These are phyloP conservation scores for Ophioninae sp. DNA, from an alignment of 2,888 invertebrate genomes.

Conservation along the genomic window DNA sequence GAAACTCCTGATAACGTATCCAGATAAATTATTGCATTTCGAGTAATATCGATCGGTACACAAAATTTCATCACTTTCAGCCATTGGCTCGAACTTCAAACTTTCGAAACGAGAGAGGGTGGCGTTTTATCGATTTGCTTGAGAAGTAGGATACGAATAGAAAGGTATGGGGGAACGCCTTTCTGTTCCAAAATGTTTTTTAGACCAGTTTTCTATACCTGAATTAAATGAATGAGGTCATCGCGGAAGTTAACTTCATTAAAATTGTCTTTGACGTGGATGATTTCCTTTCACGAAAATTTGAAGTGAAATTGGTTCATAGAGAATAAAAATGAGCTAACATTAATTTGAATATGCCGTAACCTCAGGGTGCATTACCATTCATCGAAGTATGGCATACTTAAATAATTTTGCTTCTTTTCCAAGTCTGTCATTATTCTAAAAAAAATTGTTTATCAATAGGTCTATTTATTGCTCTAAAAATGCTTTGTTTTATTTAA, in stretches of 20 bases:
- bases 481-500: too few species aligned
- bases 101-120: conserved; percentile 16
- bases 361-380: too few species aligned
- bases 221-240: neutral
- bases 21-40: neutral
- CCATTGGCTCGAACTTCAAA: neutral
- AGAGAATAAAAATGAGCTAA: neutral
- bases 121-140: conserved; percentile 76
- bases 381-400: too few species aligned
- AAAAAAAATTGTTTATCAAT: too few species aligned
- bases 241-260: neutral
- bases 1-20: neutral
- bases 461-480: too few species aligned
- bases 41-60: conserved; percentile 11
- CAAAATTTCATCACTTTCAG: neutral
- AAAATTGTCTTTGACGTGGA: neutral
- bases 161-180: neutral
- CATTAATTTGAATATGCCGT: neutral
- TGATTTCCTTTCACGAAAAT: neutral
- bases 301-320: neutral
- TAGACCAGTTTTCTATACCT: neutral
- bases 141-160: conserved; percentile 45
- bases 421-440: too few species aligned
- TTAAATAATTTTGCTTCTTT: too few species aligned
- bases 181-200: neutral